phyloP scores from a whole-genome alignment of 2,113 vertebrate species.

The Arothron firmamentum region DNA sequence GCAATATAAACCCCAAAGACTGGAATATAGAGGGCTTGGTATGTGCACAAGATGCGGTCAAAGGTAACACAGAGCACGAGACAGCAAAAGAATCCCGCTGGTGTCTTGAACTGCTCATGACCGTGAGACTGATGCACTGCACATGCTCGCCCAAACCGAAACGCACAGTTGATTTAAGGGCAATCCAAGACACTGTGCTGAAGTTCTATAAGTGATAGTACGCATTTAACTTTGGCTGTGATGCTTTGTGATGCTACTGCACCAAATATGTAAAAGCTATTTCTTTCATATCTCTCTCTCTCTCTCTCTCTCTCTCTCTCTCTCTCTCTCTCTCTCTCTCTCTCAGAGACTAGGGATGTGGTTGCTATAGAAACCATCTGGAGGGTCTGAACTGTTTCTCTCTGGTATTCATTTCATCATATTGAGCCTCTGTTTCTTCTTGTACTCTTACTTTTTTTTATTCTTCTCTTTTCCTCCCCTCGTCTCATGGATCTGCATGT shows the following conservation, averaged over 20 bases:
- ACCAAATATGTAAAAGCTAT: constrained; percentile 57
- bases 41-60: constrained; percentile 8
- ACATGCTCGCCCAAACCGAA: not conserved
- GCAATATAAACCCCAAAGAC: not conserved
- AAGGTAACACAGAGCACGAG: not conserved
- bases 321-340: constrained; percentile 28
- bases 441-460: constrained; percentile 50
- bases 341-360: constrained; percentile 59
- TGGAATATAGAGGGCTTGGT: not conserved
- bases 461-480: constrained; percentile 34
- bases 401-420: constrained; percentile 69
- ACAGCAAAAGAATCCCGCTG: constrained; percentile 3
- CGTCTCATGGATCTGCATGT: constrained; percentile 38
- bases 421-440: constrained; percentile 51
- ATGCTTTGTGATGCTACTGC: constrained; percentile 54
- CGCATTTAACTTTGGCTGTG: constrained; percentile 37
- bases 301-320: constrained; percentile 40
- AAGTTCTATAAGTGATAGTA: not conserved
- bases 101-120: constrained; percentile 32
- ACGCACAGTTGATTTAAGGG: not conserved
- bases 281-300: constrained; percentile 39
- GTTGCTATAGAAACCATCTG: constrained; percentile 74
- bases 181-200: not conserved
- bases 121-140: not conserved
- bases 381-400: constrained; percentile 69